Percentiles rank a stretch among this genome's conserved stretches.
Evolutionary conservation across 2,888 invertebrate genomes (phyloP).

Genomic region (Catocala sponsa): DNA sequence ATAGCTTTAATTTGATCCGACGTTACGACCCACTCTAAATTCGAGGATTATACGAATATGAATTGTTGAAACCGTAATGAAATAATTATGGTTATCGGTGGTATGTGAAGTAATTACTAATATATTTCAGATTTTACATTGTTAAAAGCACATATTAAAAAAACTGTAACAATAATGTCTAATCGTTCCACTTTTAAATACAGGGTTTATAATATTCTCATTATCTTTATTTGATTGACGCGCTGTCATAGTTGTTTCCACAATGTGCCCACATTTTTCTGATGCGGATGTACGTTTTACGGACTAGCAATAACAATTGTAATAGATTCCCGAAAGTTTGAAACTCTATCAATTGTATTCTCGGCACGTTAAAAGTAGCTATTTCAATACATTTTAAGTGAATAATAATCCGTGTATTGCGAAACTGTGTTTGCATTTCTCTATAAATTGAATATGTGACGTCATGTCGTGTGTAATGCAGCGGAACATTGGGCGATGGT

Average conservation of each 20-base stretch:
- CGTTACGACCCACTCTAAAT: neutral
- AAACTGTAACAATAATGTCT: slow-evolving; percentile 5
- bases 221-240: slow-evolving; percentile 19
- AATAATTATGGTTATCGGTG: no score
- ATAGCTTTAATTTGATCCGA: slow-evolving; percentile 7
- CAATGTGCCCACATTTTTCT: slow-evolving; percentile 18
- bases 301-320: slow-evolving; percentile 22
- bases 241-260: slow-evolving; percentile 13
- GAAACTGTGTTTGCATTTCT: neutral
- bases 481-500: slow-evolving; percentile 29
- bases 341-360: slow-evolving; percentile 16
- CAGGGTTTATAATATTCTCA: slow-evolving; percentile 14
- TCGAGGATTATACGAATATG: neutral
- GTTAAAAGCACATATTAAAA: slow-evolving; percentile 6
- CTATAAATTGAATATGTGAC: slow-evolving; percentile 1
- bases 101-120: neutral
- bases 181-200: neutral
- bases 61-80: neutral
- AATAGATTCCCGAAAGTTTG: slow-evolving; percentile 26
- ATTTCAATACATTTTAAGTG: slow-evolving; percentile 25
- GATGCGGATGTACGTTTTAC: slow-evolving; percentile 11
- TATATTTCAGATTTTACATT: no score
- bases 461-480: slow-evolving; percentile 13
- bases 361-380: slow-evolving; percentile 10
- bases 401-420: neutral